A percentile compares a stretch with the other conserved stretches of the same genome.
Conservation (phyloP, 2,888 invertebrate species). For the Caenorhabditis sp. region DNA sequence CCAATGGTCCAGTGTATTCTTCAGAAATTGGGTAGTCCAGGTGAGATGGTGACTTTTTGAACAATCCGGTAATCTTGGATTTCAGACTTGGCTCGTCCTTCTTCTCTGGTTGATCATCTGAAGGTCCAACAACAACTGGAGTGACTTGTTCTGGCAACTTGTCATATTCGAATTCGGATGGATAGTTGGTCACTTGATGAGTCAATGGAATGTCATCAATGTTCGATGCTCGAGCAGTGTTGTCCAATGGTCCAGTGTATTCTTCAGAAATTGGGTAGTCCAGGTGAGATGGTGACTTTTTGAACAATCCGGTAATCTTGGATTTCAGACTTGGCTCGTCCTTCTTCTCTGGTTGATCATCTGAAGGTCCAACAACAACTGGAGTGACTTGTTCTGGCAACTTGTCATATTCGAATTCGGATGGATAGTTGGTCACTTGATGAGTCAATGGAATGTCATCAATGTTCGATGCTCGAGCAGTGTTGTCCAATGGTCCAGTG, state of each 20-base stretch:
- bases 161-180: constrained; percentile 17
- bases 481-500: constrained; percentile 46
- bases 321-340: constrained; percentile 15
- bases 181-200: constrained; percentile 27
- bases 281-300: constrained; percentile 36
- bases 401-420: constrained; percentile 33
- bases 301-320: constrained; percentile 23
- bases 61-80: too few species aligned
- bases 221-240: constrained; percentile 13
- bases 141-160: constrained; percentile 13
- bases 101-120: constrained; percentile 8
- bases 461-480: constrained; percentile 19
- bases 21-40: too few species aligned
- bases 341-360: constrained; percentile 19
- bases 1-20: too few species aligned
- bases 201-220: constrained; percentile 33
- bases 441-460: constrained; percentile 11
- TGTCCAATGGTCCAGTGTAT: constrained; percentile 32
- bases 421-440: constrained; percentile 1
- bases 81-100: too few species aligned
- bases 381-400: constrained; percentile 10
- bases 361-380: constrained; percentile 2
- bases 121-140: constrained; percentile 12
- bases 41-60: too few species aligned
- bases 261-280: constrained; percentile 41